Base-by-base conservation (phyloP, 2,888 invertebrate species). In the Lepas anatifera region DNA sequence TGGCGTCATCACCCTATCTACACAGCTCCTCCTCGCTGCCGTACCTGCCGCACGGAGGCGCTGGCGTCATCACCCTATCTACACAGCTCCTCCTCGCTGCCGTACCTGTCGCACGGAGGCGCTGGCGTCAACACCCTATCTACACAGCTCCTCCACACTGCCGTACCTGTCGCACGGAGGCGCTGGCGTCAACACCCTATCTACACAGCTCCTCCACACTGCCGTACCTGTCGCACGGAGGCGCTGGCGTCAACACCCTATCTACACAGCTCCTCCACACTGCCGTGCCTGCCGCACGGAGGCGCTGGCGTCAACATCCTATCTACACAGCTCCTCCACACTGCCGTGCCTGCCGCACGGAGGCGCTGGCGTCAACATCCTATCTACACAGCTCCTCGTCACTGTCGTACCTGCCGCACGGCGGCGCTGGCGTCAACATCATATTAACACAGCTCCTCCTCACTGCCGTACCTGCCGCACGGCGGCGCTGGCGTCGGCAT, bases 311-410 rank as follows among this genome's bases (percentile, higher is more conserved):
- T n/a, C n/a, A n/a, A n/a, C n/a, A n/a, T n/a, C n/a, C n/a, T n/a
- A n/a, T n/a, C n/a, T n/a, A n/a, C n/a, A n/a, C n/a, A n/a, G n/a
- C n/a, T n/a, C n/a, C n/a, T n/a, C n/a, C n/a, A n/a, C n/a, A n/a
- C n/a, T n/a, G n/a, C n/a, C n/a, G n/a, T n/a, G n/a, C n/a, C n/a
- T n/a, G n/a, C n/a, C n/a, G n/a, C n/a, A n/a, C n/a, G n/a, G n/a
- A n/a, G n/a, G n/a, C n/a, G n/a, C n/a, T n/a, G n/a, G n/a, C n/a
- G n/a, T n/a, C n/a, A n/a, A n/a, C n/a, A n/a, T n/a, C n/a, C n/a
- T n/a, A n/a, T n/a, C n/a, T n/a, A n/a, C n/a, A 95, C 76, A 97
- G 81, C 79, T 93, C 92, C 78, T 96, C 95, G 82, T 97, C 97
- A 80, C 87, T 90, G 8, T 94, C 95, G 81, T 92, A 89, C 77